Evolutionary conservation across 2,888 invertebrate species (phyloP), one percentile per base, ranked within the genome.

Genomic region (Acanthosepion pharaonis): DNA sequence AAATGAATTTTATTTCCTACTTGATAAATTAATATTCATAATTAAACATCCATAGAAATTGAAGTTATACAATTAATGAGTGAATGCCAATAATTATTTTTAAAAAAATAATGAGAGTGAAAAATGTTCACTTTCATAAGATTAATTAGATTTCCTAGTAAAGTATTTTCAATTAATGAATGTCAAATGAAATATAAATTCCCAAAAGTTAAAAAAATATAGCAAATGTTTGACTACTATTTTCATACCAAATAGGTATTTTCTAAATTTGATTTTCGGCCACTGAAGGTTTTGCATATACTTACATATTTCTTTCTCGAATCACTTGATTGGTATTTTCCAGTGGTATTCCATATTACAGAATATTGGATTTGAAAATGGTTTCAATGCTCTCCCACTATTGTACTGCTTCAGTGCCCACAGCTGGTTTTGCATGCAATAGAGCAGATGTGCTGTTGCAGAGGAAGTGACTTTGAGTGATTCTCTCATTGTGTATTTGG

Each of bases 391-490:
- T 11, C 78, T 15, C n/a, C 42, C 42, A 42, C 42, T 42, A 33
- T 33, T 78, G 78, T 78, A 78, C 5, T 23, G 78, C 78, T n/a
- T 78, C 78, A 78, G 78, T 78, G n/a, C 78, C 78, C 78, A 78
- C 78, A 78, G 78, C 78, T 78, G n/a, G 78, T 15, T 78, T 78
- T 33, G 15, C n/a, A n/a, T 78, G 78, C 78, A 33, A n/a, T 33
- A n/a, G 78, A n/a, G 78, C n/a, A 78, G 78, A 78, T 78, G 78
- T 78, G n/a, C 78, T 33, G n/a, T 33, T 78, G n/a, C n/a, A 33
- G 78, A 78, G n/a, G 78, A 78, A n/a, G n/a, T 78, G 78, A 78
- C n/a, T 78, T 78, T n/a, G 78, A 78, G 78, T 78, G n/a, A 11
- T 78, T 78, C n/a, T 78, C n/a, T n/a, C 78, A 78, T 78, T 78